phyloP scores from a whole-genome alignment of 2,797 vertebrate species.

The Enoplosus armatus region DNA sequence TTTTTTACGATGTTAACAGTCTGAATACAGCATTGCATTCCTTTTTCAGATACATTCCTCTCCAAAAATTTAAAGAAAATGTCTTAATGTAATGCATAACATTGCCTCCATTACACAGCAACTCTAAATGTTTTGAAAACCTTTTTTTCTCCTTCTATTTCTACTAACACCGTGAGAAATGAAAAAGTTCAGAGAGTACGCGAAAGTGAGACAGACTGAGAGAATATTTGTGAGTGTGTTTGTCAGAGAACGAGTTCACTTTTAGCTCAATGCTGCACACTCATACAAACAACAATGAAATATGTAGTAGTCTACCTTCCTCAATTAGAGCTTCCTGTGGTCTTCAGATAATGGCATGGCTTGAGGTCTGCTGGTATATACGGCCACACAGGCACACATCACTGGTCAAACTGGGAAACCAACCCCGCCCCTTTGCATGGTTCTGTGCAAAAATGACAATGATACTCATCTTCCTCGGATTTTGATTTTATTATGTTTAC shows the following conservation, averaged over 20 bases:
- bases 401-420: constrained; percentile 62
- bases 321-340: constrained; percentile 83
- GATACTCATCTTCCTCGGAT: constrained; percentile 65
- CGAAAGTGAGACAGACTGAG: constrained; percentile 31
- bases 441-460: constrained; percentile 71
- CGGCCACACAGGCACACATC: constrained; percentile 62
- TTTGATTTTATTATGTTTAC: constrained; percentile 60
- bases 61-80: constrained; percentile 82
- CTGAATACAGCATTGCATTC: constrained; percentile 89
- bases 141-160: constrained; percentile 68
- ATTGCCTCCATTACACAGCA: constrained; percentile 84
- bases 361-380: constrained; percentile 66
- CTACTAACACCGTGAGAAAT: constrained; percentile 73
- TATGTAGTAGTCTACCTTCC: constrained; percentile 68
- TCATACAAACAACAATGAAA: constrained; percentile 65
- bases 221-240: constrained; percentile 53
- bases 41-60: constrained; percentile 90
- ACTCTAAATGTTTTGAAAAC: constrained; percentile 76
- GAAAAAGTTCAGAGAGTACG: constrained; percentile 41
- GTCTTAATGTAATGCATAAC: constrained; percentile 86
- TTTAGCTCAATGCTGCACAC: constrained; percentile 70
- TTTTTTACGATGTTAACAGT: constrained; percentile 87
- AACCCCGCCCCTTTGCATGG: constrained; percentile 75
- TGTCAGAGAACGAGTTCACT: constrained; percentile 67
- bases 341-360: constrained; percentile 75